Conservation (phyloP, 1,140 invertebrate genomes). For the Eumeta japonica region DNA sequence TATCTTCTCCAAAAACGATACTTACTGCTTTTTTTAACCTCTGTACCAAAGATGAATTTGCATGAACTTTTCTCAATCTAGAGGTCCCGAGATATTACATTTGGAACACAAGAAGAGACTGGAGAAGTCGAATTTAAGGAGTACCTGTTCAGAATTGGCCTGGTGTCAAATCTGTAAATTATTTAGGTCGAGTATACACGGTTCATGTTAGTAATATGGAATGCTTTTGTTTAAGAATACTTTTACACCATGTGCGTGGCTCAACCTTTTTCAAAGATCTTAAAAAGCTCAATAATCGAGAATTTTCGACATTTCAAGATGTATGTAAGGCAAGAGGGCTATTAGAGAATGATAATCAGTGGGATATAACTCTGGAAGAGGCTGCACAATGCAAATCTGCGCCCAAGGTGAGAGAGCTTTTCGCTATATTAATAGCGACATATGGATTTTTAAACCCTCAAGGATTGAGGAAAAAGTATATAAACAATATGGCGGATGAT, state of each 20-base stretch:
- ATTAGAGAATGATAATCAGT: too few relatives aligned
- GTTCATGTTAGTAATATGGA: too few relatives aligned
- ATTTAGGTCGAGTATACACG: too few relatives aligned
- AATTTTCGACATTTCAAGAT: slow-evolving; percentile 15
- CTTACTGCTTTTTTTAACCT: too few relatives aligned
- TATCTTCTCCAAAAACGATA: slow-evolving; percentile 13
- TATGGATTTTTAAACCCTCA: slow-evolving; percentile 23
- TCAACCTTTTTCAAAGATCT: too few relatives aligned
- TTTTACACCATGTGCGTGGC: slow-evolving; percentile 16
- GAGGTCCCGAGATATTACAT: too few relatives aligned
- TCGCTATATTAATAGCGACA: slow-evolving; percentile 21
- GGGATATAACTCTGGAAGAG: too few relatives aligned
- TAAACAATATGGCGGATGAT: slow-evolving; percentile 20
- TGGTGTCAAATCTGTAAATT: too few relatives aligned
- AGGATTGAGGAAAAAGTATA: slow-evolving; percentile 19
- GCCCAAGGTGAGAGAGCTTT: slow-evolving; percentile 17
- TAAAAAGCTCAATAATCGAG: slow-evolving; percentile 10
- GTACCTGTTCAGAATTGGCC: slow-evolving; percentile 16
- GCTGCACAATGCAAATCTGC: too few relatives aligned
- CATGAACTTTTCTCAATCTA: slow-evolving; percentile 16
- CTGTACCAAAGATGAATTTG: too few relatives aligned
- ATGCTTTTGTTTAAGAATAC: slow-evolving; percentile 22
- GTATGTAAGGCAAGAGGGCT: slow-evolving; percentile 17
- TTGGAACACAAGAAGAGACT: slow-evolving; percentile 12
- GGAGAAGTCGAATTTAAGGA: slow-evolving; percentile 20